Evolutionary conservation across 2,113 vertebrate genomes (phyloP).

Genomic region (Petaurus breviceps): DNA sequence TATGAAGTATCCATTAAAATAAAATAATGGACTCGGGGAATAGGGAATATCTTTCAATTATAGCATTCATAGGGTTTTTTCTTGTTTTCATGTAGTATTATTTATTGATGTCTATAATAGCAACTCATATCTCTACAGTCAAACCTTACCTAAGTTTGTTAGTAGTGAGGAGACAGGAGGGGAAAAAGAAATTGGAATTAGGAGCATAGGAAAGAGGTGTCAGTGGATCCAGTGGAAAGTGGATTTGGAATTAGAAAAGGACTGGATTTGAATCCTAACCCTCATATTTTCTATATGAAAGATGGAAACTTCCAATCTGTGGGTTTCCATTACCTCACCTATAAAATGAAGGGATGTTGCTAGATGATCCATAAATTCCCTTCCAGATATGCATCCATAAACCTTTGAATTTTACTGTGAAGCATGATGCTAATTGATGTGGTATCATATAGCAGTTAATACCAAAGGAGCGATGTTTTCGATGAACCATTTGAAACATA

Average conservation of each 20-base stretch:
- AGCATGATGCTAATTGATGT: neutral
- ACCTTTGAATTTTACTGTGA: neutral
- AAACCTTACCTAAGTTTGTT: neutral
- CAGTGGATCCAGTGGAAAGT: neutral
- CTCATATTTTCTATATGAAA: neutral
- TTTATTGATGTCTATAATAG: neutral
- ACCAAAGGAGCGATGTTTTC: neutral
- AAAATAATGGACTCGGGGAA: neutral
- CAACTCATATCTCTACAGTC: neutral
- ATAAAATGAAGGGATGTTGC: neutral
- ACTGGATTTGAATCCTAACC: neutral
- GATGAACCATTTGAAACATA: neutral
- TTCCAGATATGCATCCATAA: neutral
- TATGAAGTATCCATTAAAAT: slow-evolving; percentile 20
- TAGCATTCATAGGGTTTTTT: neutral
- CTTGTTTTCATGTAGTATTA: neutral
- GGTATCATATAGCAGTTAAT: neutral
- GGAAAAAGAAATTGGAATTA: neutral
- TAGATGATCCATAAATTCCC: neutral
- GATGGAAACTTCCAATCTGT: neutral
- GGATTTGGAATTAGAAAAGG: neutral
- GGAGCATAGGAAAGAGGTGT: neutral
- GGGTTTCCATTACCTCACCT: neutral
- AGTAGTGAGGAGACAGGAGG: neutral
- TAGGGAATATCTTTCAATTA: neutral